Evolutionary conservation across 2,113 vertebrate species (phyloP).

Genomic region (Tyto alba): DNA sequence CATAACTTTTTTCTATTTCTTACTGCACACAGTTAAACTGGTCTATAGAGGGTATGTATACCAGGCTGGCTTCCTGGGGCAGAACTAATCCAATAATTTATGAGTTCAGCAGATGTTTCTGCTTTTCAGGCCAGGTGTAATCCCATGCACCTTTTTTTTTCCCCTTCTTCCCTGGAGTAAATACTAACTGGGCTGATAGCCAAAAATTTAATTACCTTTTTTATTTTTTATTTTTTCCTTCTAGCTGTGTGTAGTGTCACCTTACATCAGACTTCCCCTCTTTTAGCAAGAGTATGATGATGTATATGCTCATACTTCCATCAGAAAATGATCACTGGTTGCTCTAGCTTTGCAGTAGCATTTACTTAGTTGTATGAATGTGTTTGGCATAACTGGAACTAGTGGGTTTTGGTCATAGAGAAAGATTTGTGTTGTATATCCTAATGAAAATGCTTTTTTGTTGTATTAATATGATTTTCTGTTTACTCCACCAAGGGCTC

Average conservation of each 20-base stretch:
- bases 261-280: not conserved
- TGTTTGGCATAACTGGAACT: not conserved
- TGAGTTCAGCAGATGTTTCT: slow-evolving; percentile 35
- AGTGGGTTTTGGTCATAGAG: not conserved
- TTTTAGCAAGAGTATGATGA: not conserved
- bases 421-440: not conserved
- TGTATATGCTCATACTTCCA: not conserved
- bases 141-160: not conserved
- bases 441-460: not conserved
- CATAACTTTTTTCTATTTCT: not conserved
- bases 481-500: not conserved
- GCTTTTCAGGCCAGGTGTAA: slow-evolving; percentile 45
- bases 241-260: not conserved
- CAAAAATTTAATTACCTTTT: slow-evolving; percentile 2
- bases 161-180: not conserved
- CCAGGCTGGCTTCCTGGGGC: slow-evolving; percentile 7
- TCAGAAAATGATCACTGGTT: not conserved
- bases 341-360: not conserved
- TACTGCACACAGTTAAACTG: not conserved
- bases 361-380: not conserved
- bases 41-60: not conserved
- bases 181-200: not conserved
- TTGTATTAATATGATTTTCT: not conserved
- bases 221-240: not conserved
- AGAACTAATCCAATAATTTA: slow-evolving; percentile 40